Conservation (phyloP, 1,140 invertebrate species). For the Penaeus chinensis region DNA sequence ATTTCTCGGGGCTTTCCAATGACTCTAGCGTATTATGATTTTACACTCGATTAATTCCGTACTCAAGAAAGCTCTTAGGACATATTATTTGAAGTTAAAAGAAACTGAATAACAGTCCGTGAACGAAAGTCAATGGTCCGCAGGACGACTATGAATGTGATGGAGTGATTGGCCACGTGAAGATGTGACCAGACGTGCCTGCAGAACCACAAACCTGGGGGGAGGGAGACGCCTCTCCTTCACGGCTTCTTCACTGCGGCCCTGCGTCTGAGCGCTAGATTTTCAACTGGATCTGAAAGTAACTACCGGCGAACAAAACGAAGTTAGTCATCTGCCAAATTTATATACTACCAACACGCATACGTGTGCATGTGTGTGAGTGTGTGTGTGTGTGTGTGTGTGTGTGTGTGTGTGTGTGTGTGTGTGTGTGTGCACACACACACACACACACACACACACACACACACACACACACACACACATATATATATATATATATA, state of each 20-base stretch:
- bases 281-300: background rate
- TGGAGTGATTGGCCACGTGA: constrained; percentile 24
- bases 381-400: background rate
- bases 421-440: background rate
- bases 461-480: background rate
- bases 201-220: background rate
- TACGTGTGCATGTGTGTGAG: background rate
- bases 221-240: background rate
- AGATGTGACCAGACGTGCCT: background rate
- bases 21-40: background rate
- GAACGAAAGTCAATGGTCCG: constrained; percentile 9
- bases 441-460: background rate
- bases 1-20: no score
- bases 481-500: background rate
- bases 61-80: background rate
- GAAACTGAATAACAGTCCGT: background rate
- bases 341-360: background rate
- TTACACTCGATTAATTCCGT: background rate
- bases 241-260: no score
- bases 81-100: background rate
- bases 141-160: background rate
- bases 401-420: background rate
- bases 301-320: background rate
- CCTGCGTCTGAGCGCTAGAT: background rate
- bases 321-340: background rate